Evolutionary conservation across 2,888 invertebrate species (phyloP).

Genomic region (Andrena bicolor): DNA sequence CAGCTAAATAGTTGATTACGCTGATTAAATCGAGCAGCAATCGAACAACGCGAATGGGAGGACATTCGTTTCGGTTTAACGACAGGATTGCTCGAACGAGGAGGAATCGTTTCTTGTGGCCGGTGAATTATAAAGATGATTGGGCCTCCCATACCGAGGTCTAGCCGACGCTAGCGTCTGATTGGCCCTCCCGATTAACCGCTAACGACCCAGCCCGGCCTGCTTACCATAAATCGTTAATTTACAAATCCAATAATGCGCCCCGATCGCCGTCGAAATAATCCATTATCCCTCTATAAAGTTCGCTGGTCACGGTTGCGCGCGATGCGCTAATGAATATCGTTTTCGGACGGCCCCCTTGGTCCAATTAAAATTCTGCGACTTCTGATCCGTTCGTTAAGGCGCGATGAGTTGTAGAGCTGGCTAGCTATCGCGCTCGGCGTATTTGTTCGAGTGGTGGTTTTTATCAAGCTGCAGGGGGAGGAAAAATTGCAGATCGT

Average conservation of each 20-base stretch:
- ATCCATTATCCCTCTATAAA: constrained; percentile 54
- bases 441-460: not conserved
- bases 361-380: constrained; percentile 56
- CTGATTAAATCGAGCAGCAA: constrained; percentile 45
- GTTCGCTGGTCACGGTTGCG: constrained; percentile 15
- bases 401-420: constrained; percentile 5
- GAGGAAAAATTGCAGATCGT: not conserved
- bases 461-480: not conserved
- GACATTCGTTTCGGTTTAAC: constrained; percentile 43
- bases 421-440: not conserved
- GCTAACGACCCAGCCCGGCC: constrained; percentile 53
- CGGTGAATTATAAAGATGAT: constrained; percentile 43
- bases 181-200: constrained; percentile 65
- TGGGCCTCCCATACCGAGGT: not conserved
- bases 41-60: constrained; percentile 27
- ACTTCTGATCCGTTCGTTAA: constrained; percentile 31
- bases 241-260: constrained; percentile 58
- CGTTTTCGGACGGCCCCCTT: constrained; percentile 21
- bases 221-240: constrained; percentile 63
- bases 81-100: constrained; percentile 27
- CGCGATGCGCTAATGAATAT: constrained; percentile 30
- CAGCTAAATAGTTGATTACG: constrained; percentile 38
- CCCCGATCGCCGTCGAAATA: constrained; percentile 16
- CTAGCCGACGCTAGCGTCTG: constrained; percentile 30
- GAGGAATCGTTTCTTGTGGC: constrained; percentile 36